phyloP scores from a whole-genome alignment of 2,113 vertebrate genomes.

The Marmota monax region DNA sequence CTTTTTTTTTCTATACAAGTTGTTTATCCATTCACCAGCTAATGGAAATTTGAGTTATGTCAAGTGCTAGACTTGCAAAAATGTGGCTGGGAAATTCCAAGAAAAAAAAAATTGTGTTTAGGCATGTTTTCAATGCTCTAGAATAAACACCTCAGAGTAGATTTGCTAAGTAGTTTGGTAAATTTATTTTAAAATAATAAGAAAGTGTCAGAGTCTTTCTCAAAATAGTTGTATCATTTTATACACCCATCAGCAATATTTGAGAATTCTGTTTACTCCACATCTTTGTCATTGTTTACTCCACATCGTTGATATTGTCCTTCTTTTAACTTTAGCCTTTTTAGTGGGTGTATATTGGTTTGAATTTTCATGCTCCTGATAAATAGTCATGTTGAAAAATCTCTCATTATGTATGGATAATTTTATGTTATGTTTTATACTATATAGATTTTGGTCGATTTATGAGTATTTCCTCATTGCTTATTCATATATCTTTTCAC shows the following conservation, averaged over 20 bases:
- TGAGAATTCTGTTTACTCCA: background rate
- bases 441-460: background rate
- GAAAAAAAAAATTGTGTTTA: background rate
- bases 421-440: background rate
- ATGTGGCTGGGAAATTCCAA: background rate
- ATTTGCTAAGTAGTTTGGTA: background rate
- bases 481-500: background rate
- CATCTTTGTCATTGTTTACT: background rate
- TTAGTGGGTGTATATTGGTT: background rate
- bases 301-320: background rate
- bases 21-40: background rate
- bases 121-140: background rate
- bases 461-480: background rate
- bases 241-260: background rate
- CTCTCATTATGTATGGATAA: background rate
- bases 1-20: background rate
- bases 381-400: background rate
- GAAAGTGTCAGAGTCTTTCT: background rate
- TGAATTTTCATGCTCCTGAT: background rate
- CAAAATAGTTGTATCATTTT: background rate
- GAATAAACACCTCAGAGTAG: background rate
- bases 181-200: background rate
- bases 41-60: background rate
- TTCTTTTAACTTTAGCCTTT: background rate
- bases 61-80: background rate